Evolutionary conservation across 1,140 invertebrate species (phyloP).

Genomic region (Portunus trituberculatus): DNA sequence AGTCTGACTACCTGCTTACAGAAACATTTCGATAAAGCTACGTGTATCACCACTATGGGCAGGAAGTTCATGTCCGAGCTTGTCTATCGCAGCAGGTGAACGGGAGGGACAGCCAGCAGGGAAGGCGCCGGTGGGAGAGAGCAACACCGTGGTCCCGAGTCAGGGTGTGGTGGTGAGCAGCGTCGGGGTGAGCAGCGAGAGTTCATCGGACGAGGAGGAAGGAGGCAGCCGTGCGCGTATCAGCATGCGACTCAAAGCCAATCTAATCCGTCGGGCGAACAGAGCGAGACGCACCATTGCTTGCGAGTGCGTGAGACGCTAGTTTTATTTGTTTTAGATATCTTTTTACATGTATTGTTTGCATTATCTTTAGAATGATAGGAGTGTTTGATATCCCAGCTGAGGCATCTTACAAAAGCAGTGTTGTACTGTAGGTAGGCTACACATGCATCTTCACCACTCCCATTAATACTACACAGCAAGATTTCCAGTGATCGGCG

Average conservation of each 20-base stretch:
- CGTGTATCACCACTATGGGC: no score
- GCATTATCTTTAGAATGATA: no score
- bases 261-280: conserved; percentile 60
- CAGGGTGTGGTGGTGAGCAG: neutral
- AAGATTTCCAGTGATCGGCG: neutral
- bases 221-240: conserved; percentile 58
- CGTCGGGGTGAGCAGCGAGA: conserved; percentile 62
- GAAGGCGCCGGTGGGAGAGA: neutral
- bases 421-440: no score
- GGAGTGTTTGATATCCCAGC: no score
- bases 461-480: no score
- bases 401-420: no score
- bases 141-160: neutral
- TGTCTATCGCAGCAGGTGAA: conserved; percentile 39
- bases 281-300: conserved; percentile 54
- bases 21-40: no score
- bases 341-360: neutral
- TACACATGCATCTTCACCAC: no score
- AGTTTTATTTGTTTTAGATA: neutral
- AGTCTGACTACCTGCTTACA: no score
- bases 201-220: conserved; percentile 77
- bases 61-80: no score
- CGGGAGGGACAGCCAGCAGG: conserved; percentile 15
- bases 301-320: conserved; percentile 67
- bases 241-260: conserved; percentile 65